These are phyloP conservation scores for Orchesella flavescens DNA, from an alignment of 2,888 invertebrate species.

Conservation along the genomic window DNA sequence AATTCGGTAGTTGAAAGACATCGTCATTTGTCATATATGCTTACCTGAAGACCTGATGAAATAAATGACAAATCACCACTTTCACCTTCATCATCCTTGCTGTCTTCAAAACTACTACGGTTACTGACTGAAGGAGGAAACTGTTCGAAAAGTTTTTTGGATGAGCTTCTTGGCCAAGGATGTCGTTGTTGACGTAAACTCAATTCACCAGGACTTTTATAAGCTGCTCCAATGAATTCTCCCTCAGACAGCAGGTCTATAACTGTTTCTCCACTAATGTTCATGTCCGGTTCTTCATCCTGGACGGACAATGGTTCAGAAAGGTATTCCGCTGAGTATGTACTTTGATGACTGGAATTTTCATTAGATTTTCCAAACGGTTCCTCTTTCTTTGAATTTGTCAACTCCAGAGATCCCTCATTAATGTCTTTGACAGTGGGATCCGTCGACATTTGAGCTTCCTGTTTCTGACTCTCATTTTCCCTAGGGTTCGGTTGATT, in stretches of 20 bases:
- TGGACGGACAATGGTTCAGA: neutral
- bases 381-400: neutral
- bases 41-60: constrained; percentile 30
- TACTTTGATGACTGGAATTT: too few relatives aligned
- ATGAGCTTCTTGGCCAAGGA: neutral
- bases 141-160: neutral
- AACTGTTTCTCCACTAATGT: constrained; percentile 39
- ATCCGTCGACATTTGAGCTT: too few relatives aligned
- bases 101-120: neutral
- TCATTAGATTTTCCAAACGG: too few relatives aligned
- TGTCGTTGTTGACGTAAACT: constrained; percentile 19
- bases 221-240: constrained; percentile 53
- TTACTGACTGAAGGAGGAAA: too few relatives aligned
- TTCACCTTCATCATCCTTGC: constrained; percentile 2
- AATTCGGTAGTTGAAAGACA: too few relatives aligned
- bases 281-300: constrained; percentile 6
- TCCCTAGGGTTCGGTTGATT: too few relatives aligned
- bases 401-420: too few relatives aligned
- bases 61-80: constrained; percentile 27
- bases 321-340: neutral
- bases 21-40: too few relatives aligned
- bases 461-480: too few relatives aligned
- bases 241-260: constrained; percentile 59
- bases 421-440: too few relatives aligned
- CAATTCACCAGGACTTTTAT: constrained; percentile 64